phyloP scores from a whole-genome alignment of 1,140 invertebrate species.

The Drosophila willistoni region DNA sequence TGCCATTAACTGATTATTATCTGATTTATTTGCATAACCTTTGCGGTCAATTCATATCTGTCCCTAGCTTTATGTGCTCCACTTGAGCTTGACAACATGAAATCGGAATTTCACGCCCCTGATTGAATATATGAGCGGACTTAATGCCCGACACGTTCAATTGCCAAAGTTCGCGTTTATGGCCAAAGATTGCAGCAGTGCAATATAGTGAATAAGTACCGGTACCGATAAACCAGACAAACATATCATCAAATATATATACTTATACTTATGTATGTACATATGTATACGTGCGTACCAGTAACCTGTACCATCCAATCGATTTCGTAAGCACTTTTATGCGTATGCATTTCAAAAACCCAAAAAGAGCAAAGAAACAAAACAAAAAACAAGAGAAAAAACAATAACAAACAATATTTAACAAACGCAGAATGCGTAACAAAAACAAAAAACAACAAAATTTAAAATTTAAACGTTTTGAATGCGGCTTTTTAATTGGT shows the following conservation, averaged over 20 bases:
- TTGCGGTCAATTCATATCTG: not conserved
- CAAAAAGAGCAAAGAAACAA: not conserved
- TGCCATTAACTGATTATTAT: not conserved
- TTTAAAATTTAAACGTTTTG: slow-evolving; percentile 21
- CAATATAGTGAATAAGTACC: slow-evolving; percentile 9
- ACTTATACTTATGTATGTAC: not conserved
- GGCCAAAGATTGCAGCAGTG: slow-evolving; percentile 22
- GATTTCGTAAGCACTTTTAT: slow-evolving; percentile 27
- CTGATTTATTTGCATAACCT: slow-evolving; percentile 17
- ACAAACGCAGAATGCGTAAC: slow-evolving; percentile 27
- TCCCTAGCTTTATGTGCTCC: not conserved
- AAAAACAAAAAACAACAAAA: slow-evolving; percentile 14
- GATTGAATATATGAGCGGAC: not conserved
- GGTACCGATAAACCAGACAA: not conserved
- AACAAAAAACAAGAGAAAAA: not conserved
- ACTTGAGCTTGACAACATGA: slow-evolving; percentile 12
- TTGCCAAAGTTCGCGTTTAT: slow-evolving; percentile 20
- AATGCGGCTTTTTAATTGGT: slow-evolving; percentile 30
- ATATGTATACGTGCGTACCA: not conserved
- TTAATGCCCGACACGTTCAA: slow-evolving; percentile 31
- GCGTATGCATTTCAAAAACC: slow-evolving; percentile 20
- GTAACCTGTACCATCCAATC: slow-evolving; percentile 17
- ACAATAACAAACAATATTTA: slow-evolving; percentile 9
- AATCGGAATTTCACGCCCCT: slow-evolving; percentile 11
- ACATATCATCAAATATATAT: not conserved